These are phyloP conservation scores for Cosmopolites sordidus DNA, from an alignment of 2,888 invertebrate species.

Conservation along the genomic window DNA sequence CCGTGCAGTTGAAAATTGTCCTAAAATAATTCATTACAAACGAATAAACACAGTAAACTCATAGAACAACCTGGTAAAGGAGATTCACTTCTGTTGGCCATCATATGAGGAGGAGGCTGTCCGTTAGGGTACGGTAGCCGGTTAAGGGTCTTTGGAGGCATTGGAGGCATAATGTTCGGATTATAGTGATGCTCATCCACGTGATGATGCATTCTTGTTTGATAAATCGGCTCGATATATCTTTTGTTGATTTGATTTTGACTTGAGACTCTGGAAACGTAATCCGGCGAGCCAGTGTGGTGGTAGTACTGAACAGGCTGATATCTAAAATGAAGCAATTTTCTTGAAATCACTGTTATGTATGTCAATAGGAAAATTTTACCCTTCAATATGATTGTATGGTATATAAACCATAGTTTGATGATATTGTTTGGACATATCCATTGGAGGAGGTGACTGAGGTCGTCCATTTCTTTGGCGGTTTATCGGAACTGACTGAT, in stretches of 20 bases:
- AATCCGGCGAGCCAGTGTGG: conserved; percentile 32
- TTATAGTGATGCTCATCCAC: conserved; percentile 40
- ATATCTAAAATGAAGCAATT: conserved; percentile 16
- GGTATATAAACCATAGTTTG: conserved; percentile 67
- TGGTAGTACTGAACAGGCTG: conserved; percentile 38
- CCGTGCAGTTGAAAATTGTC: conserved; percentile 45
- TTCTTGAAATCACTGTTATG: too few species aligned
- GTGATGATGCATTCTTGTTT: conserved; percentile 32
- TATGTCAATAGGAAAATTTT: neutral
- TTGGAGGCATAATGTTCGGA: conserved; percentile 33
- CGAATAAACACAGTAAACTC: too few species aligned
- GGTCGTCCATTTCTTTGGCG: conserved; percentile 54
- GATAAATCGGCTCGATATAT: conserved; percentile 45
- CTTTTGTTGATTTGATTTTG: conserved; percentile 47
- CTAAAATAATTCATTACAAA: too few species aligned
- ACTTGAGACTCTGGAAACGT: conserved; percentile 39
- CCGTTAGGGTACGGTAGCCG: conserved; percentile 21
- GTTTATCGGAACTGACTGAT: conserved; percentile 38
- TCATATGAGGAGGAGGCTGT: conserved; percentile 25
- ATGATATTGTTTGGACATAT: conserved; percentile 57
- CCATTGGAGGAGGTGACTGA: conserved; percentile 66
- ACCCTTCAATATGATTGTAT: conserved; percentile 53
- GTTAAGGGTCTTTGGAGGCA: conserved; percentile 21
- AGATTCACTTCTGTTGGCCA: conserved; percentile 42
- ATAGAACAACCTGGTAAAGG: conserved; percentile 37